phyloP scores from a whole-genome alignment of 2,797 vertebrate species.

The Oreonectes daqikongensis region DNA sequence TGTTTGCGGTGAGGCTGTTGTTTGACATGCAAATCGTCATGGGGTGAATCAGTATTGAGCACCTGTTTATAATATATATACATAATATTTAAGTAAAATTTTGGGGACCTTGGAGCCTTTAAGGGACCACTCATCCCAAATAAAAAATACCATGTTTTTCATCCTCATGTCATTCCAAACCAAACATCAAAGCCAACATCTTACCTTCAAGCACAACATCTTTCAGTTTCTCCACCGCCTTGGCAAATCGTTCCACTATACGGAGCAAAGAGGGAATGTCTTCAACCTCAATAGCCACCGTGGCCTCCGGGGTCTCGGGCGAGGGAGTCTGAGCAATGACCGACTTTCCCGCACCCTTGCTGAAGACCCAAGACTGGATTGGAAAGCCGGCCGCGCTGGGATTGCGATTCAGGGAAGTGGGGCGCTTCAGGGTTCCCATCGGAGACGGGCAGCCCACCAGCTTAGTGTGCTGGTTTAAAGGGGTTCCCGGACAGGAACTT shows the following conservation, averaged over 20 bases:
- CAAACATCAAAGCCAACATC: constrained; percentile 34
- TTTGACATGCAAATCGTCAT: constrained; percentile 26
- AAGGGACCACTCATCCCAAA: too few species aligned
- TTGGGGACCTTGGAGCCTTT: too few species aligned
- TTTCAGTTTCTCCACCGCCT: constrained; percentile 93
- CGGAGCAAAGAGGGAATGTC: constrained; percentile 89
- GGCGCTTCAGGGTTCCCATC: constrained; percentile 83
- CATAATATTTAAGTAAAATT: too few species aligned
- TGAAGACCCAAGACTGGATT: constrained; percentile 80
- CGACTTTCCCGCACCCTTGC: constrained; percentile 80
- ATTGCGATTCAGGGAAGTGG: constrained; percentile 89
- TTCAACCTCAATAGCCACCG: constrained; percentile 80
- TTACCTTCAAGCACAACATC: constrained; percentile 89
- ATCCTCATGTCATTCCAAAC: too few species aligned
- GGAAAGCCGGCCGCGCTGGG: constrained; percentile 90
- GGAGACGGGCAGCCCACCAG: constrained; percentile 73
- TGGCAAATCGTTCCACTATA: constrained; percentile 87
- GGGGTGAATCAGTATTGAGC: not conserved
- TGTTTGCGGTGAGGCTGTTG: constrained; percentile 32
- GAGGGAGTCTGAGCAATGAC: constrained; percentile 72
- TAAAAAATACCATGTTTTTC: too few species aligned
- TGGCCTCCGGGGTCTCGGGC: constrained; percentile 70
- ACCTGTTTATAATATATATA: not conserved
- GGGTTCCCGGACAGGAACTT: constrained; percentile 66
- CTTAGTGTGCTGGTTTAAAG: constrained; percentile 67